Evolutionary conservation across 2,113 vertebrate species (phyloP), one percentile per base, ranked within the genome.

Genomic region (Bagarius yarrelli): DNA sequence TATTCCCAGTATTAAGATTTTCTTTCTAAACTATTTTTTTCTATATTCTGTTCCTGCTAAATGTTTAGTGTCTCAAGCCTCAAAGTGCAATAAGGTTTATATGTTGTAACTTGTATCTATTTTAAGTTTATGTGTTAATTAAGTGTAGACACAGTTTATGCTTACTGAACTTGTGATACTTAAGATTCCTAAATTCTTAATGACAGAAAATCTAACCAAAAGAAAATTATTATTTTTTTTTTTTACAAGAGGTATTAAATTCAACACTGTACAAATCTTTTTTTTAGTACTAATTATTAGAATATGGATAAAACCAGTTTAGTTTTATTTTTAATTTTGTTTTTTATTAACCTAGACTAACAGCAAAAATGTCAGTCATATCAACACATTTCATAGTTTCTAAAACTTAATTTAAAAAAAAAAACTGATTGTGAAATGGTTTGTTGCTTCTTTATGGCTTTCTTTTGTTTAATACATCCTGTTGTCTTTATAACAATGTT

Each of bases 91-190:
- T 82, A 86, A 47, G 72, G 74, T 82, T 80, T 79, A 64, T 83
- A 70, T 71, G 15, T 9, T 84, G 19, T 69, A 76, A 84, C 85
- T 55, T 75, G 12, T 78, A 72, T 85, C 83, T 87, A 85, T 85
- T 89, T 87, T 84, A 56, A 86, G 82, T 83, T 84, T 78, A 80
- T 34, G 13, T 80, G 80, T 83, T 88, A 88, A 90, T 90, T 88
- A 76, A 89, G 88, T 90, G 27, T 32, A 32, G 23, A 50, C n/a
- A 16, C 1, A 3, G 36, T 32, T 47, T 30, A 52, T 44, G 1
- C 8, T 69, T 30, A 57, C 18, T 64, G 27, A 27, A 12, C 15
- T 61, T 64, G 18, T 36, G 34, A 34, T 34, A 1, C 8, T 27
- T 25, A 47, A 1, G 8, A 50, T 71, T 27, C 6, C 15, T 27